Conservation (phyloP, 2,888 invertebrate species). For the Dicranocentrus wangi region DNA sequence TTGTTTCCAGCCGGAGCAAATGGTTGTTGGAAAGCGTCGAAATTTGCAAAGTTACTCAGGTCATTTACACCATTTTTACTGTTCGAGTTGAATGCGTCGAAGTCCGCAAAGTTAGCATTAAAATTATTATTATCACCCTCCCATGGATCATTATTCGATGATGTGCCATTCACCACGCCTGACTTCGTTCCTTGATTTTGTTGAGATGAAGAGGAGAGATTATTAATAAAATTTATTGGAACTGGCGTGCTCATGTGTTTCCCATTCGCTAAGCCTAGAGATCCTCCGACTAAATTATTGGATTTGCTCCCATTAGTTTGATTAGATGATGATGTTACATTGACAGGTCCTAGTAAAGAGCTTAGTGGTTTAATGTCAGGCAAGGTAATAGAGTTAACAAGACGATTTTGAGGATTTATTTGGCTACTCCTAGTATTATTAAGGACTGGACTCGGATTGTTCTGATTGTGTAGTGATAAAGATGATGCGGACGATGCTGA, state of each 20-base stretch:
- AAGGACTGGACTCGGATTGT: constrained; percentile 70
- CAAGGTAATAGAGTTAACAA: constrained; percentile 71
- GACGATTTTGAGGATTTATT: constrained; percentile 61
- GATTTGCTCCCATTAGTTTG: constrained; percentile 60
- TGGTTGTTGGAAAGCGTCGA: constrained; percentile 66
- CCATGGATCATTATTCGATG: constrained; percentile 56
- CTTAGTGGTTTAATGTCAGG: constrained; percentile 75
- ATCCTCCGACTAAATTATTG: constrained; percentile 53
- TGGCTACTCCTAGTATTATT: constrained; percentile 67
- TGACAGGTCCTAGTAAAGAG: constrained; percentile 74
- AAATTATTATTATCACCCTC: constrained; percentile 63
- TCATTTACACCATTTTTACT: constrained; percentile 52
- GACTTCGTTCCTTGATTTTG: constrained; percentile 47
- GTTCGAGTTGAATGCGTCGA: constrained; percentile 67
- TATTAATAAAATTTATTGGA: constrained; percentile 71
- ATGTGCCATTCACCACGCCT: constrained; percentile 37
- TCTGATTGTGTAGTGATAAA: constrained; percentile 62
- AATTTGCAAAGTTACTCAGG: constrained; percentile 64
- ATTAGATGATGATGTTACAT: constrained; percentile 42
- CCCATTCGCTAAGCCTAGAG: constrained; percentile 51
- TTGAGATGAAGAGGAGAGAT: constrained; percentile 58
- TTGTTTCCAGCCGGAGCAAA: constrained; percentile 63
- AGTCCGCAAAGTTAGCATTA: constrained; percentile 70
- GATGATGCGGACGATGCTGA: constrained; percentile 69
- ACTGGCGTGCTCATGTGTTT: constrained; percentile 50